A percentile compares a stretch with the other conserved stretches of the same genome.
Evolutionary conservation across 2,888 invertebrate genomes (phyloP).

Genomic region (Acanthosepion esculentum): DNA sequence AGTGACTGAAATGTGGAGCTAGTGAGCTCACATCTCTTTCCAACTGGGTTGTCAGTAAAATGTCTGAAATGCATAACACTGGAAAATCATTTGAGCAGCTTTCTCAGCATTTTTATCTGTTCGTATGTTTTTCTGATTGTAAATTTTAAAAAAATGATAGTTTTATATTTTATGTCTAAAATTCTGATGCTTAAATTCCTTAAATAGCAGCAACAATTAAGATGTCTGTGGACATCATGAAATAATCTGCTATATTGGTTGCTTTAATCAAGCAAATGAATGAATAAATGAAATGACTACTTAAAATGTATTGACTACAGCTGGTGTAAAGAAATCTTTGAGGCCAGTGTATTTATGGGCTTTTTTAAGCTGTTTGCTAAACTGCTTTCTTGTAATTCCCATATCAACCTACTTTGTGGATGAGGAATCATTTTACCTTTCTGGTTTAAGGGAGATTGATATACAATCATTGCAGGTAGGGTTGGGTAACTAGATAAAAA

Average conservation of each 20-base stretch:
- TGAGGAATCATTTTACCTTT: background rate
- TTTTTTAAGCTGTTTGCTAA: background rate
- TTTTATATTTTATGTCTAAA: background rate
- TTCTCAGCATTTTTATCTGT: slow-evolving; percentile 23
- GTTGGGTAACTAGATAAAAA: background rate
- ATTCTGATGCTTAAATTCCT: background rate
- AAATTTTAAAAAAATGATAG: background rate
- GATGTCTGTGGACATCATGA: background rate
- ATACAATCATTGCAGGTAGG: background rate
- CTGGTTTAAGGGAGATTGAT: slow-evolving; percentile 15
- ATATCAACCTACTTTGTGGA: background rate
- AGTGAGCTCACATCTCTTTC: background rate
- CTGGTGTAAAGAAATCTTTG: background rate
- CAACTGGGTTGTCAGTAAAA: background rate
- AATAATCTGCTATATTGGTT: background rate
- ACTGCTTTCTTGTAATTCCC: background rate
- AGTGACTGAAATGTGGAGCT: background rate
- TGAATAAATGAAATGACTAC: background rate
- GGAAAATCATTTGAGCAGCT: background rate
- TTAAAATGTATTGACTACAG: background rate
- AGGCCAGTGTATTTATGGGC: background rate
- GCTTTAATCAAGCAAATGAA: background rate
- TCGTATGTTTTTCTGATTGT: background rate
- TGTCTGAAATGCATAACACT: background rate
- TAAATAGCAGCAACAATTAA: background rate